Evolutionary conservation across 2,113 vertebrate species (phyloP).

Genomic region (Pollachius pollachius): DNA sequence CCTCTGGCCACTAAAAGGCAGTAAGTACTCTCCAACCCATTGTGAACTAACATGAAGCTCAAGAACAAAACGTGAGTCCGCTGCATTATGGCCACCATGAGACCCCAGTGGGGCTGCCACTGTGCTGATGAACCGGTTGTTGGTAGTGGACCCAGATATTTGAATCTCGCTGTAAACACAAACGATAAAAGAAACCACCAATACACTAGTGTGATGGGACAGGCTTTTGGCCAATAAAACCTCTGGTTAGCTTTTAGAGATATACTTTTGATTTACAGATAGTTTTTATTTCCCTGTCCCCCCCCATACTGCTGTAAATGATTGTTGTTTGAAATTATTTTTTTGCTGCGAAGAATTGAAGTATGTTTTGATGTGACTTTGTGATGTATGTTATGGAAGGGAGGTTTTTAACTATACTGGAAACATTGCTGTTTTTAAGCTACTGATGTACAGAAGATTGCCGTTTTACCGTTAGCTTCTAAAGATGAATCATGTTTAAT

Average conservation of each 20-base stretch:
- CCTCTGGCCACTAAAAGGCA: too few relatives aligned
- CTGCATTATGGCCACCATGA: too few relatives aligned
- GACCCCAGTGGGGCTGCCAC: too few relatives aligned
- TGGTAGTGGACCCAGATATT: too few relatives aligned
- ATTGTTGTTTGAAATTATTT: constrained; percentile 66
- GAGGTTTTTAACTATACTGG: constrained; percentile 38
- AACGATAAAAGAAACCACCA: constrained; percentile 22
- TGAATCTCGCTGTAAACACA: too few relatives aligned
- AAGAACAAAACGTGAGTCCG: too few relatives aligned
- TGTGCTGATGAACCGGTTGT: too few relatives aligned
- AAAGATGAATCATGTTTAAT: constrained; percentile 41
- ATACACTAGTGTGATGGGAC: constrained; percentile 44
- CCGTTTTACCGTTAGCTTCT: constrained; percentile 37
- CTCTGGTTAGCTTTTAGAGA: constrained; percentile 61
- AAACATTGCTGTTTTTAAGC: constrained; percentile 49
- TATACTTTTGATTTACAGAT: constrained; percentile 65
- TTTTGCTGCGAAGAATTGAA: constrained; percentile 61
- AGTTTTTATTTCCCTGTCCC: constrained; percentile 49
- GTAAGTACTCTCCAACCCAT: too few relatives aligned
- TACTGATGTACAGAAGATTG: constrained; percentile 47
- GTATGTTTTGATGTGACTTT: constrained; percentile 65
- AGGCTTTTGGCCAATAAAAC: constrained; percentile 60
- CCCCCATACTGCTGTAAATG: constrained; percentile 65
- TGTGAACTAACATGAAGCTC: too few relatives aligned
- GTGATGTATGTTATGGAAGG: constrained; percentile 58